A percentile compares a stretch with the other conserved stretches of the same genome.
These are phyloP conservation scores for Anthophora plumipes DNA, from an alignment of 2,888 invertebrate genomes.

Conservation along the genomic window DNA sequence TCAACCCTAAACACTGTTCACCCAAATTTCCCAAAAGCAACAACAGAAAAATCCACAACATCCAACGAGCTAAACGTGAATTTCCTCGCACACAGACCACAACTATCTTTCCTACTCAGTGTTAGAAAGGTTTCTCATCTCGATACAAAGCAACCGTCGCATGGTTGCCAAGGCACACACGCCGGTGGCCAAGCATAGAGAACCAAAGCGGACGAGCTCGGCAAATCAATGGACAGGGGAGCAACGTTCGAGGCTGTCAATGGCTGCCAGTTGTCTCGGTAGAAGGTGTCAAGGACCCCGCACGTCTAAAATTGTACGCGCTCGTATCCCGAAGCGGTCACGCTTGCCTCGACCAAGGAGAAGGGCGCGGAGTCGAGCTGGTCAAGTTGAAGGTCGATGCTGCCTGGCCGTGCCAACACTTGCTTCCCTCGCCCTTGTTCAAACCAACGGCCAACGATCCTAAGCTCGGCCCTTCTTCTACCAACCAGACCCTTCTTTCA, in stretches of 20 bases:
- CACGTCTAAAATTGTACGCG: constrained; percentile 69
- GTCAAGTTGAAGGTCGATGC: constrained; percentile 82
- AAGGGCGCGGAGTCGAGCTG: constrained; percentile 62
- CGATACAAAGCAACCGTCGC: background rate
- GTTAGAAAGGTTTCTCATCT: constrained; percentile 23
- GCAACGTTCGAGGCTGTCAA: constrained; percentile 61
- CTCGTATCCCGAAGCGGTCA: constrained; percentile 52
- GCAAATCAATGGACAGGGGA: constrained; percentile 60
- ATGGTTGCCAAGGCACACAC: constrained; percentile 9
- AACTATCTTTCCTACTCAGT: background rate
- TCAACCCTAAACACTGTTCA: no score
- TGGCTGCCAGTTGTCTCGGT: constrained; percentile 55
- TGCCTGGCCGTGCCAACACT: constrained; percentile 11
- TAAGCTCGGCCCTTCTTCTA: constrained; percentile 21
- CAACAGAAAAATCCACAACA: no score
- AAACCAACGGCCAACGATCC: constrained; percentile 11
- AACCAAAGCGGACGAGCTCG: constrained; percentile 7
- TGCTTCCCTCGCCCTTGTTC: constrained; percentile 44
- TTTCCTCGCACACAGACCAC: background rate
- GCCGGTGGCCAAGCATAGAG: background rate
- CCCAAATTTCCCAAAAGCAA: no score
- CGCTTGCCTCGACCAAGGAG: constrained; percentile 49
- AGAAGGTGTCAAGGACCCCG: constrained; percentile 75
- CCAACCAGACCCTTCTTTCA: constrained; percentile 20
- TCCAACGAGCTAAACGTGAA: no score